Evolutionary conservation across 2,888 invertebrate species (phyloP), one percentile per base, ranked within the genome.

Genomic region (Coenonympha glycerion): DNA sequence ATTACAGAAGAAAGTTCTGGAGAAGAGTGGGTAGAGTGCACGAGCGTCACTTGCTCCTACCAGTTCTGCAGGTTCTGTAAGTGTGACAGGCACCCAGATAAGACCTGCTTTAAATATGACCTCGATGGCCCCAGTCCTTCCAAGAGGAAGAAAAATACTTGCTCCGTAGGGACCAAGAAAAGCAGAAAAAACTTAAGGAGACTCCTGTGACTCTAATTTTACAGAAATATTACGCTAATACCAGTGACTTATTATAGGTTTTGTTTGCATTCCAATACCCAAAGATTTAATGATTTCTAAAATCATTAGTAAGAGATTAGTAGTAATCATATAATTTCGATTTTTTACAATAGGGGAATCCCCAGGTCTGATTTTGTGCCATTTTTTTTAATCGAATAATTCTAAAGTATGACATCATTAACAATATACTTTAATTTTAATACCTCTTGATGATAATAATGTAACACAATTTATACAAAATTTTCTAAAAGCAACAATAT

Each of bases 21-120:
- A 49, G 89, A 89, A 71, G 79, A 87, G 64, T 89, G 89, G 89
- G 85, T 81, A 45, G 83, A 87, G 67, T 90, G 90, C 67, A 83
- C 82, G 57, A 82, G 81, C 64, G 60, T 56, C 49, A 76, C 77
- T 60, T 89, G 89, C 71, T 67, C 80, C 36, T 85, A 83, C 72
- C 79, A 86, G 66, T 90, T 87, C 69, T 89, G 89, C 69, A 83
- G 76, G 59, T 76, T 78, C 66, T 89, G 87, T 64, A 79, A 71
- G 50, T 79, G 78, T 57, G 71, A 69, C 46, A 68, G 80, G 58
- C 87, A 86, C 63, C 76, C 80, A 62, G 76, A 77, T 68, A 82
- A 73, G 68, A 76, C 56, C 45, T 87, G 87, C 60, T 67, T 73
- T 55, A 76, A 73, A 57, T 84, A 82, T 63, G 84, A 81, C 59